Evolutionary conservation across 2,113 vertebrate genomes (phyloP).

Genomic region (Herpailurus yagouaroundi): DNA sequence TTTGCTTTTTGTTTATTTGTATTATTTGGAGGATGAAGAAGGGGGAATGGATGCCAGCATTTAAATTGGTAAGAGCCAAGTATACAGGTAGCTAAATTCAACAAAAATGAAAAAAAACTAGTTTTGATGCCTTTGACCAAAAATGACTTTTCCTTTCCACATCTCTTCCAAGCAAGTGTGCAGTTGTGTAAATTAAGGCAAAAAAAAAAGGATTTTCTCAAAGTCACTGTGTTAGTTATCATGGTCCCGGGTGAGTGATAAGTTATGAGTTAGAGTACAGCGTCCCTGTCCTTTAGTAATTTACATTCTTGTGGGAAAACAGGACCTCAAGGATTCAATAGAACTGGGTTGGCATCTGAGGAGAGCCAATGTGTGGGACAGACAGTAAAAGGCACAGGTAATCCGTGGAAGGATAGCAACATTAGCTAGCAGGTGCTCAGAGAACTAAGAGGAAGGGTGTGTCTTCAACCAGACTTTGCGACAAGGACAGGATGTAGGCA

Average conservation of each 20-base stretch:
- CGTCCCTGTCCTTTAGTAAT: not conserved
- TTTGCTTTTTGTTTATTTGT: not conserved
- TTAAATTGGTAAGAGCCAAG: not conserved
- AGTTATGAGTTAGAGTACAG: not conserved
- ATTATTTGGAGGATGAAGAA: not conserved
- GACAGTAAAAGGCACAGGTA: not conserved
- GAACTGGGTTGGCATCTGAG: not conserved
- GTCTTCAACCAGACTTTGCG: not conserved
- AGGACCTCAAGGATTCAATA: not conserved
- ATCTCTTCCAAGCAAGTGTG: slow-evolving; percentile 15
- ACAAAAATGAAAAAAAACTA: not conserved
- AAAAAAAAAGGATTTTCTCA: not conserved
- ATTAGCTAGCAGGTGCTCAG: not conserved
- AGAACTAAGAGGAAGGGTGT: not conserved
- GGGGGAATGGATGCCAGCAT: not conserved
- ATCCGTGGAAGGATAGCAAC: not conserved
- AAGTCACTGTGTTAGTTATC: not conserved
- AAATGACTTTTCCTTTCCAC: not conserved
- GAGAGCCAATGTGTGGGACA: not conserved
- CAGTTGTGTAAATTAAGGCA: not conserved
- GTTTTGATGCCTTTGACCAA: not conserved
- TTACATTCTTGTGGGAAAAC: not conserved
- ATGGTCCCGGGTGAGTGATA: not conserved
- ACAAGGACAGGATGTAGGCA: not conserved
- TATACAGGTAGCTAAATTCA: not conserved